Base-by-base conservation (phyloP, 2,797 vertebrate species). In the Vireo griseus region DNA sequence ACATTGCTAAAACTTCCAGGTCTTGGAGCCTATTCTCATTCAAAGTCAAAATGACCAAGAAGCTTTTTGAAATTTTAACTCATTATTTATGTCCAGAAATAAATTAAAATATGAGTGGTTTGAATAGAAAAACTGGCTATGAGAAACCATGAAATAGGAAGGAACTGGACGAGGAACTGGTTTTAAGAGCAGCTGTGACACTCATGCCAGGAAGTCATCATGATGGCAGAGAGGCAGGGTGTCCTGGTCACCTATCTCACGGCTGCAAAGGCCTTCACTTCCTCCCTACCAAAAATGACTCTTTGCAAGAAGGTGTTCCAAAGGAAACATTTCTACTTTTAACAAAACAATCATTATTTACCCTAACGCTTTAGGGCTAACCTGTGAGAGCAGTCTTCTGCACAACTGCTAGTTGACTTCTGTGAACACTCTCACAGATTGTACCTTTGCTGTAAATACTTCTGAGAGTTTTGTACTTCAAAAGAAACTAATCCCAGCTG, bases 41-140 rank as follows among this genome's bases (percentile, higher is more conserved):
- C 44, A 25, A 68, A 78, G 42, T n/a, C 24, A 86, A 83, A 79
- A 65, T 9, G 4, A 71, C 9, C 13, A n/a, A 52, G 16, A 72
- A 52, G 45, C 4, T 63, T 82, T 62, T 50, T 21, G 7, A 83
- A 83, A 62, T 28, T 48, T 74, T 80, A 88, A 68, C 73, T 93
- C 26, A 45, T 72, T 2, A 92, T 86, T 95, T 95, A 96, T 73
- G 51, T 58, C 51, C 59, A 82, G 57, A 97, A 96, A 50, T 67
- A 62, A 44, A 55, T 2, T 50, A 20, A 74, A 66, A 91, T 40
- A 50, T 2, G 19, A n/a, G 66, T 82, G 69, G 86, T 90, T 81
- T 92, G 54, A 95, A 90, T 31, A 91, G 74, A 90, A 61, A 67
- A 76, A 61, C 37, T 92, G 71, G 52, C 48, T 96, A 1, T 19